Conservation (phyloP, 2,888 invertebrate genomes). For the Odontocolon sp. region DNA sequence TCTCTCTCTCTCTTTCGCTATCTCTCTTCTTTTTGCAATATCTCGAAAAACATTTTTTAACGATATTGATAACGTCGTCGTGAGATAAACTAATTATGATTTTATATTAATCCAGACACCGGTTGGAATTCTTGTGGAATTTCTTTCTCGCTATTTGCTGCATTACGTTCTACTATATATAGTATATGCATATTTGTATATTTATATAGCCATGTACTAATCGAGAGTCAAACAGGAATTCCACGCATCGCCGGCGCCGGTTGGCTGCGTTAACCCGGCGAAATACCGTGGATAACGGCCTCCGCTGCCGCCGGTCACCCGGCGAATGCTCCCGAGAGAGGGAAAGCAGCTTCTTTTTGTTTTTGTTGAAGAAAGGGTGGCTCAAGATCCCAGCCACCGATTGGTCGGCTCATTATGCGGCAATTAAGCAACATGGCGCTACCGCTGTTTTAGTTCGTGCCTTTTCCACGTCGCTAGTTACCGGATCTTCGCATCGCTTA, state of each 20-base stretch:
- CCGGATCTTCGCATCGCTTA: conserved; percentile 44
- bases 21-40: no score
- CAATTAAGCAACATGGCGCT: conserved; percentile 73
- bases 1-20: no score
- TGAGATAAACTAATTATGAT: conserved; percentile 12
- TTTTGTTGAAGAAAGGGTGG: conserved; percentile 49
- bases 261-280: conserved; percentile 47
- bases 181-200: not conserved
- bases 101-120: not conserved
- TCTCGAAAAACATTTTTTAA: no score
- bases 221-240: conserved; percentile 48
- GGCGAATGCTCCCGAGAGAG: conserved; percentile 36
- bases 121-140: not conserved
- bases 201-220: conserved; percentile 22
- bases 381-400: conserved; percentile 58
- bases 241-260: conserved; percentile 49
- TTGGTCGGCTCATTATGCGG: conserved; percentile 67
- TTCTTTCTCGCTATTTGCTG: not conserved
- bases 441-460: conserved; percentile 61
- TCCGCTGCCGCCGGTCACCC: conserved; percentile 22
- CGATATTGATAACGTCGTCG: not conserved
- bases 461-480: conserved; percentile 67
- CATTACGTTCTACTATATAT: not conserved
- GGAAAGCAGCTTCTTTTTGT: conserved; percentile 39
- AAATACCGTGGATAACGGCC: conserved; percentile 32